phyloP scores from a whole-genome alignment of 2,113 vertebrate species.

The Mionectes macconnelli region DNA sequence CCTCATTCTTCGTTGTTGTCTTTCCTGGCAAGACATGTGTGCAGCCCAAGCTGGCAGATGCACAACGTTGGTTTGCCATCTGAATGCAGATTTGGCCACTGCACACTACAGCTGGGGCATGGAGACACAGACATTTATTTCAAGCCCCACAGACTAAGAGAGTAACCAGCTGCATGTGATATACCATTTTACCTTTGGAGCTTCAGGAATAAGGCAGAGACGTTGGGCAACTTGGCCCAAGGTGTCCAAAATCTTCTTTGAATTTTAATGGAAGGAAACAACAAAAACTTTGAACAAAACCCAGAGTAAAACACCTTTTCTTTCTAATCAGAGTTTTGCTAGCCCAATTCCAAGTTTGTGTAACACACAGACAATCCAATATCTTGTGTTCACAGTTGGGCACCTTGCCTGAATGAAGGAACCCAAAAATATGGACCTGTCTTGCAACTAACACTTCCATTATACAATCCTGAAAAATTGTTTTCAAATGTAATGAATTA shows the following conservation, averaged over 20 bases:
- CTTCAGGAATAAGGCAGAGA: neutral
- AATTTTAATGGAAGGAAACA: neutral
- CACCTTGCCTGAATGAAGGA: neutral
- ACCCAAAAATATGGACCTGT: neutral
- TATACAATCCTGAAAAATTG: neutral
- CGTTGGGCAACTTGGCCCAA: neutral
- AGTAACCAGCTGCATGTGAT: fast-evolving
- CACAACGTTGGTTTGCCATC: neutral
- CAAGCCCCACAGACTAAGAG: neutral
- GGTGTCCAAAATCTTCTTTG: neutral
- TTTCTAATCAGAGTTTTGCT: neutral
- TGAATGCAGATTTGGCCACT: neutral
- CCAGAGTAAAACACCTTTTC: neutral
- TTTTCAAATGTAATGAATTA: neutral
- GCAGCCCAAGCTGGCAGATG: neutral
- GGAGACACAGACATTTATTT: fast-evolving
- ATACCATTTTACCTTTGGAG: neutral
- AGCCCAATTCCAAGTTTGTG: neutral
- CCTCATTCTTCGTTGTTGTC: neutral
- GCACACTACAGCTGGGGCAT: fast-evolving
- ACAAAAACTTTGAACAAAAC: neutral
- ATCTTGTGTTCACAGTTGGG: neutral
- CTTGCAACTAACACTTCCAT: neutral
- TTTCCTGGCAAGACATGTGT: neutral
- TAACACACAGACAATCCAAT: neutral